Conservation (phyloP, 2,888 invertebrate genomes). For the Rhaphigaster nebulosa region DNA sequence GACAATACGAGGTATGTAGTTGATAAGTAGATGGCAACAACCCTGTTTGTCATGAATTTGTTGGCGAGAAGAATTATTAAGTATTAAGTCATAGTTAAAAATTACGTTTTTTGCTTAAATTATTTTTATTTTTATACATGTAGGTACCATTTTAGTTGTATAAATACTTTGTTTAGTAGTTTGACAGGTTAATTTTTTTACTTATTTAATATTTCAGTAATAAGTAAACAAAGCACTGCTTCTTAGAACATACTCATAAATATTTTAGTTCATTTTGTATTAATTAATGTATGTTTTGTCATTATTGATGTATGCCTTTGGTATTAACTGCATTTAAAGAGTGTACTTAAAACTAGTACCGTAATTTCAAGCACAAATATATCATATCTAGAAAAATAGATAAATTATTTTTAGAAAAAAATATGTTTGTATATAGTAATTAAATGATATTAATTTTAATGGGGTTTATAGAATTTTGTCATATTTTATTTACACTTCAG, state of each 20-base stretch:
- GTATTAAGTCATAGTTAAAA: background rate
- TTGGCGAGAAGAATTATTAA: constrained; percentile 30
- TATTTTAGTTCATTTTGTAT: constrained; percentile 19
- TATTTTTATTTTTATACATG: background rate
- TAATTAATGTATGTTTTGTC: constrained; percentile 7
- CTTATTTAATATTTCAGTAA: background rate
- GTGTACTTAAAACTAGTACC: constrained; percentile 46
- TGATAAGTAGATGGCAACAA: constrained; percentile 14
- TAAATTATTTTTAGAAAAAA: constrained; percentile 54
- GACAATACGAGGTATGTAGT: constrained; percentile 44
- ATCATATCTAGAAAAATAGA: constrained; percentile 57
- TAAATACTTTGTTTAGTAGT: background rate
- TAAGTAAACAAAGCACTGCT: constrained; percentile 30
- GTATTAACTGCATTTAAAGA: constrained; percentile 57
- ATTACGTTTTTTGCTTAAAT: constrained; percentile 20
- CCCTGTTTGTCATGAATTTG: constrained; percentile 20
- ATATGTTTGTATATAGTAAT: constrained; percentile 52
- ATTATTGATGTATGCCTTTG: constrained; percentile 47
- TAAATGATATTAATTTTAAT: constrained; percentile 48
- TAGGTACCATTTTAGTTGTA: background rate
- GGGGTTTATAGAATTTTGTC: constrained; percentile 27
- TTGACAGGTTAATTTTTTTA: background rate
- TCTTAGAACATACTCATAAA: background rate
- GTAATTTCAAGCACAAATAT: constrained; percentile 58
- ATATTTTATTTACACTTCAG: constrained; percentile 22